These are phyloP conservation scores for Clarias fuscus DNA, from an alignment of 2,797 vertebrate species.

Conservation along the genomic window DNA sequence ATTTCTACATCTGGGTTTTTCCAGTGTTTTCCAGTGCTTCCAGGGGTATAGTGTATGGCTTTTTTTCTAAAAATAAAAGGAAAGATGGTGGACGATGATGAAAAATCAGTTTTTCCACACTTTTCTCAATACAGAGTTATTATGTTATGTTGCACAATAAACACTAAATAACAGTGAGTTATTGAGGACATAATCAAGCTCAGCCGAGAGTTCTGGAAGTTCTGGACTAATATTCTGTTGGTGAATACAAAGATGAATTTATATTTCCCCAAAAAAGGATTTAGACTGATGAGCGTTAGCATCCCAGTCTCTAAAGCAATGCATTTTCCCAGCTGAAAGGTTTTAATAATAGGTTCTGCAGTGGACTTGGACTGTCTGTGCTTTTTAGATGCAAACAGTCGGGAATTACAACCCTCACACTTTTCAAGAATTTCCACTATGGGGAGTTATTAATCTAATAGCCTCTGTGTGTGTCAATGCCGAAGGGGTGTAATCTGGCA, in stretches of 20 bases:
- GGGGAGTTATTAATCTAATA: slow-evolving; percentile 15
- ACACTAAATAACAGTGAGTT: neutral
- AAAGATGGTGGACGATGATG: neutral
- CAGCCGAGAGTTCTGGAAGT: neutral
- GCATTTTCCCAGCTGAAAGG: neutral
- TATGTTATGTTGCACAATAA: neutral
- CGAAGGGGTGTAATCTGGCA: neutral
- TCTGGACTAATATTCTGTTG: neutral
- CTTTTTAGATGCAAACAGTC: neutral
- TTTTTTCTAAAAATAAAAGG: neutral
- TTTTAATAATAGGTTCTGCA: neutral
- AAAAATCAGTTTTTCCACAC: neutral
- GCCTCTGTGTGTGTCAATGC: neutral
- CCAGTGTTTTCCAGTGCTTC: neutral
- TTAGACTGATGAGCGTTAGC: neutral
- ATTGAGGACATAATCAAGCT: slow-evolving; percentile 2
- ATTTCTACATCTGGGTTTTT: slow-evolving; percentile 9
- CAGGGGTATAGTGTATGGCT: neutral
- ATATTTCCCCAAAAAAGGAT: neutral
- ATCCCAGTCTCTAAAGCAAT: neutral
- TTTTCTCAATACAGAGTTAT: neutral
- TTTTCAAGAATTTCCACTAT: neutral
- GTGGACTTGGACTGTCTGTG: neutral
- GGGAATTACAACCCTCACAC: neutral
- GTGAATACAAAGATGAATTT: neutral